Conservation (phyloP, 2,888 invertebrate genomes). For the Caenorhabditis imperialis region DNA sequence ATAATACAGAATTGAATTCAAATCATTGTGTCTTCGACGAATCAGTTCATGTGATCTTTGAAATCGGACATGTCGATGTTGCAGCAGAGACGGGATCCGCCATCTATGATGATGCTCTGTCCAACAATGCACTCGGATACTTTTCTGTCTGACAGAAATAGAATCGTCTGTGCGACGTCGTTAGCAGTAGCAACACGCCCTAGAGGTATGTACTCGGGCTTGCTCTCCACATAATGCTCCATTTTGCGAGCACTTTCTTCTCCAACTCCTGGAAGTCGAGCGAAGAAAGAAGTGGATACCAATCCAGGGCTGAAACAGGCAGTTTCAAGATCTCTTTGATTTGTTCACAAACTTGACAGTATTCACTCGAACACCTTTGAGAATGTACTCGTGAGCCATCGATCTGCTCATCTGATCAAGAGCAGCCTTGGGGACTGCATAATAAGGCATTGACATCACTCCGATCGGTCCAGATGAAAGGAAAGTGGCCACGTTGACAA, state of each 20-base stretch:
- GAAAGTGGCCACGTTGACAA: conserved; percentile 91
- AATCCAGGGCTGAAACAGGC: conserved; percentile 47
- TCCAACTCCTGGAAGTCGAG: conserved; percentile 44
- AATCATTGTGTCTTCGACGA: conserved; percentile 9
- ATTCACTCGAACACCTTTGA: conserved; percentile 85
- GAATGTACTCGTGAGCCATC: conserved; percentile 85
- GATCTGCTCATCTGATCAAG: conserved; percentile 94
- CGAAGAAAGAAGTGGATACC: conserved; percentile 54
- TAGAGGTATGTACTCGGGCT: conserved; percentile 51
- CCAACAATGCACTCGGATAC: conserved; percentile 60
- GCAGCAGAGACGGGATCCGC: conserved; percentile 55
- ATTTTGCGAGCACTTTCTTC: conserved; percentile 52
- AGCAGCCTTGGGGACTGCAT: conserved; percentile 88
- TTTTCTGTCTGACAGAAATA: conserved; percentile 55
- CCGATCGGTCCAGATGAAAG: conserved; percentile 88
- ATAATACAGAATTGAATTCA: too few species aligned
- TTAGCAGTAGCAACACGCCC: conserved; percentile 48
- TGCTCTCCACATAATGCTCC: conserved; percentile 43
- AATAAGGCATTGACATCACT: conserved; percentile 59
- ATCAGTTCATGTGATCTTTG: conserved; percentile 42
- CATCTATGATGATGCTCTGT: conserved; percentile 56
- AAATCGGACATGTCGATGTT: conserved; percentile 57
- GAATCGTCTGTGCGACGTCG: conserved; percentile 53
- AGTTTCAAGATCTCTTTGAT: background rate
- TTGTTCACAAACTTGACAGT: conserved; percentile 83